Conservation (phyloP, 64 coral and sea anemone genomes). For the Stichodactyla helianthus region DNA sequence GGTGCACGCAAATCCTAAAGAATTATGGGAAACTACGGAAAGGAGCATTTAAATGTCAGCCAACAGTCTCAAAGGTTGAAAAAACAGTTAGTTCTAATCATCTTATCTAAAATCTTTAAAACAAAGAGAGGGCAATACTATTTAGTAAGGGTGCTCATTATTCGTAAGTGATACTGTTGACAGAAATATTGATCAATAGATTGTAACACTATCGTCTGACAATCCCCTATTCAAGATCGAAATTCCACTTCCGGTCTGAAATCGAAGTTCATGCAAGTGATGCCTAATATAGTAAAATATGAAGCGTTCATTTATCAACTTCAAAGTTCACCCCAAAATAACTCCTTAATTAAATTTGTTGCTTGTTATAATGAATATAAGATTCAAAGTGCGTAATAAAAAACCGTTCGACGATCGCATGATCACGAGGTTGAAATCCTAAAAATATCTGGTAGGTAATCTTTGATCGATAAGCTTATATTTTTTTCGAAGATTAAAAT, state of each 20-base stretch:
- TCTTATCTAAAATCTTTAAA: too few relatives aligned
- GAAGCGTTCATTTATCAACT: neutral
- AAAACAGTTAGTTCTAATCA: too few relatives aligned
- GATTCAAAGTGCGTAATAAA: neutral
- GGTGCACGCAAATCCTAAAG: too few relatives aligned
- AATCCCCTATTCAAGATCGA: neutral
- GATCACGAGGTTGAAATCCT: neutral
- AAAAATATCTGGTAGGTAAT: too few relatives aligned
- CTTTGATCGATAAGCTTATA: too few relatives aligned
- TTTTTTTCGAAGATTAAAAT: too few relatives aligned
- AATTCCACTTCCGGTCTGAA: neutral
- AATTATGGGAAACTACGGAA: too few relatives aligned
- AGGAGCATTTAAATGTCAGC: too few relatives aligned
- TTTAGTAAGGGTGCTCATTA: neutral
- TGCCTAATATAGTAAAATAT: constrained; percentile 9
- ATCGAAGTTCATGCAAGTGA: neutral
- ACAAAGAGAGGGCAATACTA: too few relatives aligned
- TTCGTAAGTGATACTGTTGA: neutral
- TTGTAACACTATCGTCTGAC: neutral
- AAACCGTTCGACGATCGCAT: neutral
- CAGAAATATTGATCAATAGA: neutral
- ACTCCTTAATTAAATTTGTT: neutral
- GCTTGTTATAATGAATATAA: neutral
- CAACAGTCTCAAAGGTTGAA: too few relatives aligned
- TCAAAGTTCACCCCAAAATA: neutral